phyloP scores from a whole-genome alignment of 2,888 invertebrate genomes.

The Griposia aprilina region DNA sequence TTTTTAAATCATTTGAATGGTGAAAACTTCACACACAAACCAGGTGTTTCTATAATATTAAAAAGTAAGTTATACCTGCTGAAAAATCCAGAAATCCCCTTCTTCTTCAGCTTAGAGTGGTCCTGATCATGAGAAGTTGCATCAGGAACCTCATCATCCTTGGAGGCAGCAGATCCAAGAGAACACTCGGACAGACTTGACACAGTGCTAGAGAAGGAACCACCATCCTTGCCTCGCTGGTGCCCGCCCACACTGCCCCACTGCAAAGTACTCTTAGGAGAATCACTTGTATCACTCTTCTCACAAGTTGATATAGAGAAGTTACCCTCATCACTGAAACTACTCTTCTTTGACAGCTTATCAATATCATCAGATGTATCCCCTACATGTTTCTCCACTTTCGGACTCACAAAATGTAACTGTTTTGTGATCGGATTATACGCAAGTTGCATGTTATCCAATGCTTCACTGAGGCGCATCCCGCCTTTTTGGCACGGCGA shows the following conservation, averaged over 20 bases:
- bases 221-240: conserved; percentile 90
- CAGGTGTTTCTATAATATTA: background rate
- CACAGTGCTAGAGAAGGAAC: conserved; percentile 93
- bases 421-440: conserved; percentile 94
- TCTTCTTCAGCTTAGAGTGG: conserved; percentile 90
- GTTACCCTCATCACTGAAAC: conserved; percentile 89
- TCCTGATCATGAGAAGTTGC: conserved; percentile 77
- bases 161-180: conserved; percentile 91
- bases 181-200: conserved; percentile 94
- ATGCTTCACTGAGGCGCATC: conserved; percentile 92
- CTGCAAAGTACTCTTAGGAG: conserved; percentile 88
- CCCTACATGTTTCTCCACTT: conserved; percentile 80
- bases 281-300: conserved; percentile 89
- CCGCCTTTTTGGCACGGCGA: conserved; percentile 89
- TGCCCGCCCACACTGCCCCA: conserved; percentile 89
- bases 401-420: conserved; percentile 91
- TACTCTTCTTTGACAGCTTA: conserved; percentile 88
- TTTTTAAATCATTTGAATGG: conserved; percentile 14
- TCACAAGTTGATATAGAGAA: conserved; percentile 89
- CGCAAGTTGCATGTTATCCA: conserved; percentile 93
- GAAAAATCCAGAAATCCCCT: conserved; percentile 91
- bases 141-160: conserved; percentile 85
- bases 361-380: conserved; percentile 83
- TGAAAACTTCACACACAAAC: background rate
- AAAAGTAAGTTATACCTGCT: conserved; percentile 87